phyloP scores from a whole-genome alignment of 2,797 vertebrate species.

The Threskiornis aethiopicus region DNA sequence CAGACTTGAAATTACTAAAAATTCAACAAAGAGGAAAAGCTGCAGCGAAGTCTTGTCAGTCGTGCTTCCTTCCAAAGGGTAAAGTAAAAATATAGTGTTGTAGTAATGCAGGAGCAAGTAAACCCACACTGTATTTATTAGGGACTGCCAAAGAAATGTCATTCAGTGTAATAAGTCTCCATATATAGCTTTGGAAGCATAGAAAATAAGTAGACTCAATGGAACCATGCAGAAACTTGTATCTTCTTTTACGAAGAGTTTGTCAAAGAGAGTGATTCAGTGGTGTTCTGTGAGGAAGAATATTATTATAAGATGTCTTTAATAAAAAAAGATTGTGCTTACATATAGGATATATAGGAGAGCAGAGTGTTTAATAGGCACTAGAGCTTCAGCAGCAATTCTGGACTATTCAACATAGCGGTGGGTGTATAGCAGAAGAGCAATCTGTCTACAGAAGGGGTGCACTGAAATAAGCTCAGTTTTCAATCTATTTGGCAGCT shows the following conservation, averaged over 20 bases:
- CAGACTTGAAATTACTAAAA: not conserved
- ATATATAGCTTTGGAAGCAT: not conserved
- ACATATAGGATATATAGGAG: not conserved
- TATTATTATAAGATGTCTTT: not conserved
- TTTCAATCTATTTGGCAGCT: constrained; percentile 23
- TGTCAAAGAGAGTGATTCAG: not conserved
- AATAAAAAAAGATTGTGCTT: not conserved
- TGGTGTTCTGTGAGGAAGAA: not conserved
- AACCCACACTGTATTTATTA: not conserved
- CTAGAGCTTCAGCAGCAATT: not conserved
- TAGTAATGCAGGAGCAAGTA: not conserved
- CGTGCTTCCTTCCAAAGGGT: not conserved
- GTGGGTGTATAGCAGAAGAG: not conserved
- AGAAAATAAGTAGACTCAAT: not conserved
- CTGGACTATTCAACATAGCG: not conserved
- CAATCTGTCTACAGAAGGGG: not conserved
- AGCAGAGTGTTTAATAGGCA: not conserved
- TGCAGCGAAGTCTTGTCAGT: not conserved
- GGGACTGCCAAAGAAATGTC: not conserved
- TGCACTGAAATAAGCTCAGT: not conserved
- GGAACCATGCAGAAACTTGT: not conserved
- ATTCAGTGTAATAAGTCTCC: not conserved
- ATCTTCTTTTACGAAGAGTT: not conserved
- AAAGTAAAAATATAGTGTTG: not conserved
- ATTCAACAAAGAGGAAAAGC: not conserved